These are phyloP conservation scores for Leptodactylus fuscus DNA, from an alignment of 2,113 vertebrate genomes.

Conservation along the genomic window DNA sequence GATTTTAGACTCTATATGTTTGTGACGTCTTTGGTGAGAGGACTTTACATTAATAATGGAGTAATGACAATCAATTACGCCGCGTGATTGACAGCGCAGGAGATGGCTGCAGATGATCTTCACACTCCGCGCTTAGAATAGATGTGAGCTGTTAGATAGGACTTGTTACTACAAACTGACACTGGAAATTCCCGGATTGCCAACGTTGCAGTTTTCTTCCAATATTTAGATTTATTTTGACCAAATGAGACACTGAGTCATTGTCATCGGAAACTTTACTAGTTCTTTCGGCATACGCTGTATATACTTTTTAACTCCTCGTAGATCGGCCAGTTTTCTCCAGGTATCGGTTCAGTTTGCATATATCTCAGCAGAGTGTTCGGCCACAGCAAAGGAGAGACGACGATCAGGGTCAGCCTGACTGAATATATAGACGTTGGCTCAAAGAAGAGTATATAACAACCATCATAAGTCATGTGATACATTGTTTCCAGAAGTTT, in stretches of 20 bases:
- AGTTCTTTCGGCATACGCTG: neutral
- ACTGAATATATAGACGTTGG: too few species aligned
- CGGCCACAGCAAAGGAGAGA: too few species aligned
- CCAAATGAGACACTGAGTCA: neutral
- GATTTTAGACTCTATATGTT: neutral
- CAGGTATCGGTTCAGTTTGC: too few species aligned
- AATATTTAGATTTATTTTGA: slow-evolving; percentile 15
- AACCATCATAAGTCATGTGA: too few species aligned
- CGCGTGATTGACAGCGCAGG: neutral
- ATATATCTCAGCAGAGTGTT: too few species aligned
- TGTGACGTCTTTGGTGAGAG: neutral
- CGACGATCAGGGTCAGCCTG: too few species aligned
- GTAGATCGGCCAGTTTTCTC: too few species aligned
- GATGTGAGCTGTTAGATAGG: neutral
- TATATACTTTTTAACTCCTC: too few species aligned
- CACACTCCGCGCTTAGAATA: neutral
- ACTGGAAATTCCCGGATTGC: neutral
- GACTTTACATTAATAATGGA: neutral
- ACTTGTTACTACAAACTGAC: neutral
- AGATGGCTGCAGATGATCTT: neutral
- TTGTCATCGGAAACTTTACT: neutral
- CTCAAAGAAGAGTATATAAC: too few species aligned
- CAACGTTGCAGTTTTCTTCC: neutral
- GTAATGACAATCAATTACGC: slow-evolving; percentile 7
- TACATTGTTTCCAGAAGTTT: too few species aligned